These are phyloP conservation scores for Craseonycteris thonglongyai DNA, from an alignment of 2,113 vertebrate genomes.

Conservation along the genomic window DNA sequence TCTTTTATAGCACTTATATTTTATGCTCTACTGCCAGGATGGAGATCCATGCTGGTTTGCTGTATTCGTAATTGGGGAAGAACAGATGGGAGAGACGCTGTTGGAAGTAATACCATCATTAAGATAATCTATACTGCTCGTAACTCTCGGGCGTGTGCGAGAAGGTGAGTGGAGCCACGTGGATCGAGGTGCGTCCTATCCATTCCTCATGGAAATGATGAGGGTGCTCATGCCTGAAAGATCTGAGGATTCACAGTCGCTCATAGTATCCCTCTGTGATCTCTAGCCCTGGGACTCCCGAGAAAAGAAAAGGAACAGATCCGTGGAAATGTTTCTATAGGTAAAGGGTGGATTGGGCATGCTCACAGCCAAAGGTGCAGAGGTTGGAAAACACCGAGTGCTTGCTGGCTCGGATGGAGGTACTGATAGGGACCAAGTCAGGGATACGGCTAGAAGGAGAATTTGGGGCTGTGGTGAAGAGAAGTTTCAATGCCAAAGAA, in stretches of 20 bases:
- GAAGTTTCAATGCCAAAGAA: neutral
- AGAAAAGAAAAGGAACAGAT: neutral
- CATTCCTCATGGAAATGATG: neutral
- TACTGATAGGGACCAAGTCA: neutral
- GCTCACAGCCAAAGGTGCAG: fast-evolving
- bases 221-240: neutral
- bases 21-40: constrained; percentile 80
- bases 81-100: constrained; percentile 80
- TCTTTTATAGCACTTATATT: constrained; percentile 77
- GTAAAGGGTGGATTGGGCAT: neutral
- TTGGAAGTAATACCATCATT: constrained; percentile 80
- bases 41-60: constrained; percentile 81
- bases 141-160: constrained; percentile 69
- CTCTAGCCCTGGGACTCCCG: neutral
- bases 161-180: constrained; percentile 57
- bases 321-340: neutral
- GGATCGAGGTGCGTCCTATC: neutral
- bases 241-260: neutral
- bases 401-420: neutral
- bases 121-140: constrained; percentile 82
- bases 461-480: neutral
- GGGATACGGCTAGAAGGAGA: neutral
- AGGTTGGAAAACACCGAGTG: neutral
- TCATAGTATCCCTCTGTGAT: neutral
- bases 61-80: constrained; percentile 82